phyloP scores from a whole-genome alignment of 2,888 invertebrate species.

The Glaucopsyche alexis region DNA sequence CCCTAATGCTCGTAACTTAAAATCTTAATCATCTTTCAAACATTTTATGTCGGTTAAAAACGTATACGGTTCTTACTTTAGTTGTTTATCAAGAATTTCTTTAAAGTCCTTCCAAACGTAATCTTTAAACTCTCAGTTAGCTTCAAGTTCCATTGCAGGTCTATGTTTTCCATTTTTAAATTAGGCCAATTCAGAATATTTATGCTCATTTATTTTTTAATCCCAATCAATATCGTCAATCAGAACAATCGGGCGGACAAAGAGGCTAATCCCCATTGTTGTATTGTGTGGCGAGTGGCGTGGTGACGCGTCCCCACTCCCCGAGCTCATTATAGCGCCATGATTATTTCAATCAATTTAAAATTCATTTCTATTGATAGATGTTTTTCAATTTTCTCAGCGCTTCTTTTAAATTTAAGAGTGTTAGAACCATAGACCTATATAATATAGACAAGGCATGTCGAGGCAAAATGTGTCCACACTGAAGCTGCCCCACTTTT shows the following conservation, averaged over 20 bases:
- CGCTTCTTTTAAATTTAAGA: conserved; percentile 12
- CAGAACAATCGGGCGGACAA: not conserved
- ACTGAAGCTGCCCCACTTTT: too few relatives aligned
- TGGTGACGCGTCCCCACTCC: not conserved
- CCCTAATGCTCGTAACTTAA: too few relatives aligned
- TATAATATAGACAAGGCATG: not conserved
- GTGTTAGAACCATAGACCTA: not conserved
- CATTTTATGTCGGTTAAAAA: too few relatives aligned
- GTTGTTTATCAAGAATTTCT: too few relatives aligned
- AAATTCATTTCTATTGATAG: conserved; percentile 24
- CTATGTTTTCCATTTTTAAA: too few relatives aligned
- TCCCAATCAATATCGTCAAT: conserved; percentile 5
- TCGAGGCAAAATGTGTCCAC: too few relatives aligned
- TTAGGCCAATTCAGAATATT: not conserved
- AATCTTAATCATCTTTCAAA: too few relatives aligned
- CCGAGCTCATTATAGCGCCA: conserved; percentile 21
- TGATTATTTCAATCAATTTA: conserved; percentile 24
- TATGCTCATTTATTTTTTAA: not conserved
- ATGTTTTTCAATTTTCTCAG: conserved; percentile 13
- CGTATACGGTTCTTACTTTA: too few relatives aligned
- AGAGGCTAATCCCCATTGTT: conserved; percentile 16
- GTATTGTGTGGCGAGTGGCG: conserved; percentile 19
- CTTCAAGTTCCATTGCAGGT: too few relatives aligned
- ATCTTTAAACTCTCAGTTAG: too few relatives aligned
- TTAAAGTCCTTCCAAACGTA: too few relatives aligned